Evolutionary conservation across 2,797 vertebrate genomes (phyloP).

Genomic region (Rhynchotus rufescens): DNA sequence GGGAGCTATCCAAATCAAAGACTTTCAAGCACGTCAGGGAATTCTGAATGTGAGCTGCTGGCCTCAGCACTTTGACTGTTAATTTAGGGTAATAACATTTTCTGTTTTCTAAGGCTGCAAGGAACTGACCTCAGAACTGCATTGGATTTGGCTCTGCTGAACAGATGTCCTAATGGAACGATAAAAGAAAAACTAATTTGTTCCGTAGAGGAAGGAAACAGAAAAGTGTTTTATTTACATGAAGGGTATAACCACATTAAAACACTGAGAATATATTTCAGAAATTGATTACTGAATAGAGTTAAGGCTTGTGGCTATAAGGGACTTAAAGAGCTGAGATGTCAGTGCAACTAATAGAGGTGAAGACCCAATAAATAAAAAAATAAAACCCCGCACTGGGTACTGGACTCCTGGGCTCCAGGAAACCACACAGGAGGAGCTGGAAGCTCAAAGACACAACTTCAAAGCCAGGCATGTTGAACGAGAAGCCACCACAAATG

Average conservation of each 20-base stretch:
- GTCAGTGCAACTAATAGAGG: not conserved
- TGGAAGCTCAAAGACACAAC: not conserved
- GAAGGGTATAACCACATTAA: slow-evolving; percentile 2
- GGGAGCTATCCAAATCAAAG: slow-evolving; percentile 6
- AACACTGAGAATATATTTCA: not conserved
- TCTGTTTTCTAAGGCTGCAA: slow-evolving; percentile 33
- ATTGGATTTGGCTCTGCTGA: slow-evolving; percentile 28
- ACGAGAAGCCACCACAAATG: not conserved
- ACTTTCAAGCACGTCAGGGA: slow-evolving; percentile 11
- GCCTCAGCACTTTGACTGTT: not conserved
- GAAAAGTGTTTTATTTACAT: slow-evolving; percentile 44
- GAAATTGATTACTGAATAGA: not conserved
- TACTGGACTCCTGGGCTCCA: not conserved
- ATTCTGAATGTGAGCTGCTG: slow-evolving; percentile 16
- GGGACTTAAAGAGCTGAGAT: not conserved
- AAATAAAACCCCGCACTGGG: not conserved
- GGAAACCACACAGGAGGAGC: not conserved
- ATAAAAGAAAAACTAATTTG: slow-evolving; percentile 26
- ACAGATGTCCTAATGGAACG: slow-evolving; percentile 54
- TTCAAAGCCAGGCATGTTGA: not conserved
- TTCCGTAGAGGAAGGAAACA: slow-evolving; percentile 1
- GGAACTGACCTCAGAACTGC: slow-evolving; percentile 38
- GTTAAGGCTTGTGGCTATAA: not conserved
- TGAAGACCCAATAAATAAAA: not conserved
- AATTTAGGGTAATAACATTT: slow-evolving; percentile 43